Conservation (phyloP, 1,140 invertebrate species). For the Kradibia gibbosae region DNA sequence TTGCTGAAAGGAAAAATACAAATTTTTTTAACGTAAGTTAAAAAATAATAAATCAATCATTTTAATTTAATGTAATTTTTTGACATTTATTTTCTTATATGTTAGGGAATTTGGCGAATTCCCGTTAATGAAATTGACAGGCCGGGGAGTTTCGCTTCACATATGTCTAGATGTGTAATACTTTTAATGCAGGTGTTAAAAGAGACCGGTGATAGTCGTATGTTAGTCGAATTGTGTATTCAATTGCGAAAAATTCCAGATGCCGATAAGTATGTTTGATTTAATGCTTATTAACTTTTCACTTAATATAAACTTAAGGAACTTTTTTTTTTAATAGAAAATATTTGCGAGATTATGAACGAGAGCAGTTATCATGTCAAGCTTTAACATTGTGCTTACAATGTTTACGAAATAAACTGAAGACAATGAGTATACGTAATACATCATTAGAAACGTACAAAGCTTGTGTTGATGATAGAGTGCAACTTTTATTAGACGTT, state of each 20-base stretch:
- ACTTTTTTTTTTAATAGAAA: conserved; percentile 71
- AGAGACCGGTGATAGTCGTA: conserved; percentile 84
- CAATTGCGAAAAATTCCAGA: conserved; percentile 87
- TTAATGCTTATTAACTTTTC: conserved; percentile 8
- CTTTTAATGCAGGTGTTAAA: conserved; percentile 87
- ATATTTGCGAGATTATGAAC: conserved; percentile 86
- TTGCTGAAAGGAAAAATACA: conserved; percentile 85
- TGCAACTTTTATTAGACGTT: conserved; percentile 75
- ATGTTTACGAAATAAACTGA: conserved; percentile 73
- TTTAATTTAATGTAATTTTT: neutral
- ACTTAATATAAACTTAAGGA: neutral
- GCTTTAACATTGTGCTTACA: conserved; percentile 81
- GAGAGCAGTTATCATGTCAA: conserved; percentile 82
- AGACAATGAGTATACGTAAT: conserved; percentile 59
- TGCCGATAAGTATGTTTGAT: conserved; percentile 81
- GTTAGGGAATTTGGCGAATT: conserved; percentile 91
- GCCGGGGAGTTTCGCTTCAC: conserved; percentile 90
- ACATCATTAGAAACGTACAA: conserved; percentile 51
- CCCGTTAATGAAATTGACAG: conserved; percentile 92
- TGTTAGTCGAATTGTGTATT: conserved; percentile 85
- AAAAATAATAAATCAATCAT: conserved; percentile 22
- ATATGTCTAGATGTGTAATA: conserved; percentile 89
- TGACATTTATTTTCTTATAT: conserved; percentile 13
- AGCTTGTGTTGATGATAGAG: conserved; percentile 59
- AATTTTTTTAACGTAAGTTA: conserved; percentile 91